Percentiles rank a stretch among this genome's conserved stretches.
Evolutionary conservation across 1,140 invertebrate genomes (phyloP).

Genomic region (Saxidomus purpurata): DNA sequence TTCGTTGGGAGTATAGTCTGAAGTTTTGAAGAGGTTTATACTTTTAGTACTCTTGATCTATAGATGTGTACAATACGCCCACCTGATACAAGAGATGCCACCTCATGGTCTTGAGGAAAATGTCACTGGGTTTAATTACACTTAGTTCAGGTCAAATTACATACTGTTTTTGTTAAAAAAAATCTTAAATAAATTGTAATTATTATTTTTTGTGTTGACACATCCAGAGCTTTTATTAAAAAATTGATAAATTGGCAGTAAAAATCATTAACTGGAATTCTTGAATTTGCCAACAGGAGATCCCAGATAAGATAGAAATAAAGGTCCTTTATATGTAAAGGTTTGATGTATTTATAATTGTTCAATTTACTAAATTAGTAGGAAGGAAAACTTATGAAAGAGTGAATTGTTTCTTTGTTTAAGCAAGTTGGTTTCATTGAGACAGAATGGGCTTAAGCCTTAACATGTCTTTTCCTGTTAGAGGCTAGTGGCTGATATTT

Average conservation of each 20-base stretch:
- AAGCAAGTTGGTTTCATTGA: too few species aligned
- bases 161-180: not conserved
- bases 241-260: too few species aligned
- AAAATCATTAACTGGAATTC: too few species aligned
- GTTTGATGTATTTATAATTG: conserved; percentile 12
- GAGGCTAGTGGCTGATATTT: too few species aligned
- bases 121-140: conserved; percentile 17
- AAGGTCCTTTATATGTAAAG: not conserved
- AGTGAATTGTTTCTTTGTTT: conserved; percentile 3
- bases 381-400: not conserved
- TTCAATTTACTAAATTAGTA: not conserved
- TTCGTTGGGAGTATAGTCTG: not conserved
- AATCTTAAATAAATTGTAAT: not conserved
- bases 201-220: not conserved
- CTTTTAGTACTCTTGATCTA: not conserved
- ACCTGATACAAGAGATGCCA: not conserved
- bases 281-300: not conserved
- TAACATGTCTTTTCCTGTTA: too few species aligned
- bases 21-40: not conserved
- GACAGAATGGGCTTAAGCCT: too few species aligned
- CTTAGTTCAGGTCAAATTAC: not conserved
- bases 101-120: not conserved
- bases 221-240: not conserved
- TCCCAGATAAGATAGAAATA: not conserved
- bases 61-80: not conserved